phyloP scores from a whole-genome alignment of 2,797 vertebrate genomes.

The Numenius phaeopus region DNA sequence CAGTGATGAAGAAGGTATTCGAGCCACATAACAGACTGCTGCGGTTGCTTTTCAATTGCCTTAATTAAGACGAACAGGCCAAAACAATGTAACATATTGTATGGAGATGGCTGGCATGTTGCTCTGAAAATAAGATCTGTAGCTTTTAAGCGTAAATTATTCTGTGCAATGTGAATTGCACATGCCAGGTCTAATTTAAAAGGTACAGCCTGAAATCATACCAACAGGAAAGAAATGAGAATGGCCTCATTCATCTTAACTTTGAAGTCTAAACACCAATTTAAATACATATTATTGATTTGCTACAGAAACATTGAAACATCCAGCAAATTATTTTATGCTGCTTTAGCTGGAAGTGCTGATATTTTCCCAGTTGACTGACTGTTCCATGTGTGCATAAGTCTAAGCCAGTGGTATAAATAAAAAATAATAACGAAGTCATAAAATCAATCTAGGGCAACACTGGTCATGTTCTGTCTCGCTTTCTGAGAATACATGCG shows the following conservation, averaged over 20 bases:
- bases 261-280: slow-evolving; percentile 18
- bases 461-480: not conserved
- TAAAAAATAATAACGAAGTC: not conserved
- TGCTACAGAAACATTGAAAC: not conserved
- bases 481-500: not conserved
- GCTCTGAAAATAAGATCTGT: not conserved
- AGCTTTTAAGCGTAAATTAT: slow-evolving; percentile 22
- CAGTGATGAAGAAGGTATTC: not conserved
- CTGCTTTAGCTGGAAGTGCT: not conserved
- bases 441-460: not conserved
- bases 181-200: not conserved
- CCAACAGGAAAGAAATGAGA: slow-evolving; percentile 6
- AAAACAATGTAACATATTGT: not conserved
- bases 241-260: not conserved
- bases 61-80: not conserved
- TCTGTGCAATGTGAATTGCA: not conserved
- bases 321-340: not conserved
- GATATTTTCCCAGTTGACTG: not conserved
- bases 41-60: not conserved
- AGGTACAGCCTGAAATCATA: slow-evolving; percentile 10
- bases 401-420: not conserved
- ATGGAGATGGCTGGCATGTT: not conserved
- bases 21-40: not conserved
- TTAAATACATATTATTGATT: slow-evolving; percentile 27
- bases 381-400: not conserved